Conservation (phyloP, 2,113 vertebrate species). For the Bubo bubo region DNA sequence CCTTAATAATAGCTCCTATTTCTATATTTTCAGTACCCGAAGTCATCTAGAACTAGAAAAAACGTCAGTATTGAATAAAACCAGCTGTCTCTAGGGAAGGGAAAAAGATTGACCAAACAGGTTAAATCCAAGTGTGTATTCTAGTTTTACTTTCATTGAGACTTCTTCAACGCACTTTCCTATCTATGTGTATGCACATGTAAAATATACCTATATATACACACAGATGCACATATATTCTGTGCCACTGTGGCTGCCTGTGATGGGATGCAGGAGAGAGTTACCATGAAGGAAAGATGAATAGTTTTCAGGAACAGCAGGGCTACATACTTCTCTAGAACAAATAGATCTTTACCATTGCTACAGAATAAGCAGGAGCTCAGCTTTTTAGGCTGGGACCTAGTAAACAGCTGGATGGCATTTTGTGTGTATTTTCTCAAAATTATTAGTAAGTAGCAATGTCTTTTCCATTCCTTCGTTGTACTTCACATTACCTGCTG, state of each 20-base stretch:
- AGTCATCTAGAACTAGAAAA: background rate
- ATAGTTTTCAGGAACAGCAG: background rate
- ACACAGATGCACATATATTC: background rate
- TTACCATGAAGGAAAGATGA: background rate
- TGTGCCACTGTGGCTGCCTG: background rate
- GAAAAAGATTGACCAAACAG: background rate
- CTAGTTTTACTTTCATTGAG: background rate
- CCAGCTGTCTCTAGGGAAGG: background rate
- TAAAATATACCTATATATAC: background rate
- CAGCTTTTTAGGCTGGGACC: background rate
- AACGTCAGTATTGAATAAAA: background rate
- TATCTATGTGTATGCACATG: fast-evolving
- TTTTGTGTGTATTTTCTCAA: background rate
- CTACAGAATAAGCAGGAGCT: background rate
- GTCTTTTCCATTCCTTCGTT: background rate
- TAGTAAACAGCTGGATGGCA: background rate
- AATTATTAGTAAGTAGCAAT: background rate
- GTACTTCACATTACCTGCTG: background rate
- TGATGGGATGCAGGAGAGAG: background rate
- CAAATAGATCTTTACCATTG: background rate
- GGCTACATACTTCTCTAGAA: background rate
- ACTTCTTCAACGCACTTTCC: background rate
- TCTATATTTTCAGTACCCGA: background rate
- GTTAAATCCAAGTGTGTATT: background rate
- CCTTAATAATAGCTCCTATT: background rate